Evolutionary conservation across 2,113 vertebrate genomes (phyloP), one percentile per base, ranked within the genome.

Genomic region (Chamaea fasciata): DNA sequence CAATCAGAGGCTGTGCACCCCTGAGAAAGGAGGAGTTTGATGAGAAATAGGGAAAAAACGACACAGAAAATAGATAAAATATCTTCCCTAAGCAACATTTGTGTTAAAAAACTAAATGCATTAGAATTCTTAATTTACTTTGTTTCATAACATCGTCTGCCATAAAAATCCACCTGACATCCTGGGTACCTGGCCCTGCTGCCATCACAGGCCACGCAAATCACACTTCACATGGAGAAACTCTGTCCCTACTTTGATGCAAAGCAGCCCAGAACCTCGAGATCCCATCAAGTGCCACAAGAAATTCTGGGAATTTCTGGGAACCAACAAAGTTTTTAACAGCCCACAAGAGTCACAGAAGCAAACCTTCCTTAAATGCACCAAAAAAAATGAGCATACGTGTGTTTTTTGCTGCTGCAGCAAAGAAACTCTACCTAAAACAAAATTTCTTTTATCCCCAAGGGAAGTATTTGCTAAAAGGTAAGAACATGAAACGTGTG

Each of bases 1-100:
- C 14, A 15, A 7, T 3, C 4, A 1, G n/a, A 65, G 31, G 33
- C 56, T 57, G 0, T 3, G 7, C 37, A 70, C 6, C 30, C 28
- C 44, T 10, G 24, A 37, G 27, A 39, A 76, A 69, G 11, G 16
- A 35, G 3, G 55, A 6, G 24, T 37, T 63, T n/a, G 12, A 57
- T 13, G 23, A 6, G 41, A 57, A 56, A 73, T 4, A 71, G 2
- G 19, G 33, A 20, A 21, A 31, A 33, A 35, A 35, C 1, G 28
- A 83, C 52, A 41, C 13, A 56, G 2, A 1, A 67, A 47, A 24
- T 7, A 31, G 2, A 57, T 26, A 47, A 42, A 78, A 78, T 4
- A 16, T 2, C 28, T 27, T 14, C 28, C 19, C 7, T 31, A 70
- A 74, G 50, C 30, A 69, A 57, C 20, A 35, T 2, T 13, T 5